Percentiles rank a stretch among this genome's conserved stretches.
phyloP scores from a whole-genome alignment of 2,888 invertebrate genomes.

The Chironomus tentans region DNA sequence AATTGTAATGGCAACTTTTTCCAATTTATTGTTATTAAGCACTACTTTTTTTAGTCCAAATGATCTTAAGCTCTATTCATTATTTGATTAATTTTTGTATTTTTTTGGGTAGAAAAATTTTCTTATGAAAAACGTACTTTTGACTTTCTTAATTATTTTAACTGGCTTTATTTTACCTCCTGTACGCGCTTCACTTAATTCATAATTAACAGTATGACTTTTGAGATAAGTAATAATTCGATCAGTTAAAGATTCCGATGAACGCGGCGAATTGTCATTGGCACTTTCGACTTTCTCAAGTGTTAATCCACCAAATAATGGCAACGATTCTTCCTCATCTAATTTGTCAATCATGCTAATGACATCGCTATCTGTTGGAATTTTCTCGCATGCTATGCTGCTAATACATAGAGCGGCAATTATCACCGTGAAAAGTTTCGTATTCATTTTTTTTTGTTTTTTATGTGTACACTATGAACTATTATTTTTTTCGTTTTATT shows the following conservation, averaged over 20 bases:
- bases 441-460: neutral
- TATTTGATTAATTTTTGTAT: slow-evolving; percentile 34
- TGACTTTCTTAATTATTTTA: slow-evolving; percentile 22
- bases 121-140: slow-evolving; percentile 22
- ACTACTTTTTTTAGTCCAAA: too few relatives aligned
- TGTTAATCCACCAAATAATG: slow-evolving; percentile 42
- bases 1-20: too few relatives aligned
- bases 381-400: slow-evolving; percentile 9
- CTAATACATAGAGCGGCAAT: slow-evolving; percentile 1
- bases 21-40: too few relatives aligned
- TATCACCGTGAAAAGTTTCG: slow-evolving; percentile 2
- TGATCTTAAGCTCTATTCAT: slow-evolving; percentile 30
- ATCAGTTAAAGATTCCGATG: slow-evolving; percentile 42
- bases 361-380: slow-evolving; percentile 40
- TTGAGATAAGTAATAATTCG: slow-evolving; percentile 44
- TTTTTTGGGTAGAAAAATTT: slow-evolving; percentile 24
- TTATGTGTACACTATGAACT: neutral
- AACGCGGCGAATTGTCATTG: slow-evolving; percentile 33
- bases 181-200: slow-evolving; percentile 38
- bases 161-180: slow-evolving; percentile 27
- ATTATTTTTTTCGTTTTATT: neutral
- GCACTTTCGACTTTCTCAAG: slow-evolving; percentile 39
- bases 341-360: slow-evolving; percentile 43
- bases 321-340: slow-evolving; percentile 41
- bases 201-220: slow-evolving; percentile 44